A percentile compares a stretch with the other conserved stretches of the same genome.
These are phyloP conservation scores for Ormia ochracea DNA, from an alignment of 2,888 invertebrate genomes.

Conservation along the genomic window DNA sequence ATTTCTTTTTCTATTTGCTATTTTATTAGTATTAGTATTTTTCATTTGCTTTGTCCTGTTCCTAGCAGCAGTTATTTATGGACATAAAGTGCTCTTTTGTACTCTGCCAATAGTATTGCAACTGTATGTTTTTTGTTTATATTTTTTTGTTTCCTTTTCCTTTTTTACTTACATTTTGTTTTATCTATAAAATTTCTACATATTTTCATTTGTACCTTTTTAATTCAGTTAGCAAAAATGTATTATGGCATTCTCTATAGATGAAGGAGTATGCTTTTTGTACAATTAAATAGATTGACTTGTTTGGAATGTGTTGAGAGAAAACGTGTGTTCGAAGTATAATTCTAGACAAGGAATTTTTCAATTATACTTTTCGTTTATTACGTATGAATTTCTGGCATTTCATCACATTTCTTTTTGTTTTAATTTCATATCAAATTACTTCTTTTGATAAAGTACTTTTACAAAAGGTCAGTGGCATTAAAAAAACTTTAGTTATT, in stretches of 20 bases:
- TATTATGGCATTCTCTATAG: background rate
- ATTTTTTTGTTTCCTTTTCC: background rate
- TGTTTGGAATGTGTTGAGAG: background rate
- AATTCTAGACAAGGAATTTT: too few species aligned
- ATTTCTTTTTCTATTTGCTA: background rate
- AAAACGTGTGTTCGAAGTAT: too few species aligned
- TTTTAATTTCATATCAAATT: too few species aligned
- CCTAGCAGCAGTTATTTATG: background rate
- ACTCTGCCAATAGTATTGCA: background rate
- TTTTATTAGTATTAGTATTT: background rate
- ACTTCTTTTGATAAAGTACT: too few species aligned
- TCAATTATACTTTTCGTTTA: too few species aligned
- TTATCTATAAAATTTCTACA: background rate
- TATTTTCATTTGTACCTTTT: conserved; percentile 19
- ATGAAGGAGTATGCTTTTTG: background rate
- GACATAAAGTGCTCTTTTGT: background rate
- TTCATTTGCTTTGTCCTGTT: background rate
- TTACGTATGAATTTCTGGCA: too few species aligned
- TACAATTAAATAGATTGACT: background rate
- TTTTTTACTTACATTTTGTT: background rate
- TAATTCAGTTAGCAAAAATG: conserved; percentile 35
- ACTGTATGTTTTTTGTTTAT: background rate
- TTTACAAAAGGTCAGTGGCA: too few species aligned
- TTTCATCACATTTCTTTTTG: too few species aligned
- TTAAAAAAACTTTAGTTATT: too few species aligned